Evolutionary conservation across 2,888 invertebrate species (phyloP).

Genomic region (Bhutanitis thaidina): DNA sequence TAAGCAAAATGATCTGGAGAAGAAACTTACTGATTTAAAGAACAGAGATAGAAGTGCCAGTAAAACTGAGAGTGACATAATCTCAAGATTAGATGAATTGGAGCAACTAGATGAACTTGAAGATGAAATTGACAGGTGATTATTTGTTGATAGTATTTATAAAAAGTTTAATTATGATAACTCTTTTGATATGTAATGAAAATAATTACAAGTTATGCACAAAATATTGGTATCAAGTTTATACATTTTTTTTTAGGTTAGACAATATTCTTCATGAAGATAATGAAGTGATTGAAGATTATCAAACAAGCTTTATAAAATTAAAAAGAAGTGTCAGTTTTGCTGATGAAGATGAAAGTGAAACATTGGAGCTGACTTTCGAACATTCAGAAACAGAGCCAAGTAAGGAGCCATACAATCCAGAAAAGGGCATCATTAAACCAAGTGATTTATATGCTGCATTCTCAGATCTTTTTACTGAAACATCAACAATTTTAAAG

Average conservation of each 20-base stretch:
- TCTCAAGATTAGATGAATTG: constrained; percentile 74
- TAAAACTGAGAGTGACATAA: constrained; percentile 60
- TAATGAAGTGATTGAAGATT: constrained; percentile 26
- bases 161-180: no score
- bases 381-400: constrained; percentile 51
- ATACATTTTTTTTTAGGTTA: constrained; percentile 45
- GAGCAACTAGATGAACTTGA: constrained; percentile 74
- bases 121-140: constrained; percentile 79
- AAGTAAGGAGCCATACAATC: constrained; percentile 38
- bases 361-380: constrained; percentile 58
- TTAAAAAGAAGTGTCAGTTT: constrained; percentile 56
- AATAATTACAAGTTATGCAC: no score
- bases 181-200: no score
- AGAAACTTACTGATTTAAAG: constrained; percentile 48
- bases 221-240: no score
- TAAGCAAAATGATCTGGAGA: constrained; percentile 56
- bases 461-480: constrained; percentile 41
- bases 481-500: constrained; percentile 55
- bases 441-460: constrained; percentile 69
- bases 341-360: constrained; percentile 57
- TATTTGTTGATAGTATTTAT: not conserved
- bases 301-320: constrained; percentile 23
- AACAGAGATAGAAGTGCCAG: constrained; percentile 40
- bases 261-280: constrained; percentile 51
- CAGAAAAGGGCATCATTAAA: constrained; percentile 51